Percentiles rank a stretch among this genome's conserved stretches.
phyloP scores from a whole-genome alignment of 2,797 vertebrate genomes.

The Bradypodion pumilum region DNA sequence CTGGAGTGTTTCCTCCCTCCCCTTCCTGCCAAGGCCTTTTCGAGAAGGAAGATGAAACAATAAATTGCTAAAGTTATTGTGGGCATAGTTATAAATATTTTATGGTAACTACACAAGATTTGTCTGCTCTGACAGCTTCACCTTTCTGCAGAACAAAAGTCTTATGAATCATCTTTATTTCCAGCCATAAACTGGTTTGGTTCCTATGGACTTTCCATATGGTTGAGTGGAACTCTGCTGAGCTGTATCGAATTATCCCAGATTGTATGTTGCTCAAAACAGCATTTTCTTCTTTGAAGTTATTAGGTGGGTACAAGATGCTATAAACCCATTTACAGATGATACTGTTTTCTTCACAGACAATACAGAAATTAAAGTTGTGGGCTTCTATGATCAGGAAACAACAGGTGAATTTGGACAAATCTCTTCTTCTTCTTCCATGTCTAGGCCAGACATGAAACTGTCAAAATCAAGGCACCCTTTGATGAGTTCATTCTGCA shows the following conservation, averaged over 20 bases:
- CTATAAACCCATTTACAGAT: conserved; percentile 49
- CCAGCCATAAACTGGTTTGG: conserved; percentile 60
- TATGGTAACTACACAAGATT: conserved; percentile 58
- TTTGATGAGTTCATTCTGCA: too few relatives aligned
- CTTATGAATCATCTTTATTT: conserved; percentile 59
- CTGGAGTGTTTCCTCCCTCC: conserved; percentile 11
- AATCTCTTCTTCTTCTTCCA: too few relatives aligned
- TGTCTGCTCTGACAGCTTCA: conserved; percentile 53
- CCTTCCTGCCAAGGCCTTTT: conserved; percentile 45
- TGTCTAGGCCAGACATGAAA: too few relatives aligned
- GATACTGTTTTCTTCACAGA: conserved; percentile 38
- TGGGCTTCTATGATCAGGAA: conserved; percentile 19
- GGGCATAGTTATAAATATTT: conserved; percentile 61
- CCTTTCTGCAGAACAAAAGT: conserved; percentile 55
- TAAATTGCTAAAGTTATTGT: conserved; percentile 64
- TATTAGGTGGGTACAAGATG: conserved; percentile 41
- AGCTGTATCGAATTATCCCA: conserved; percentile 57
- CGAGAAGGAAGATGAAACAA: conserved; percentile 54
- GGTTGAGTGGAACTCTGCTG: conserved; percentile 46
- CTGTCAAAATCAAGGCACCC: too few relatives aligned
- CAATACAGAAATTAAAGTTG: conserved; percentile 19
- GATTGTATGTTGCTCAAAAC: conserved; percentile 44
- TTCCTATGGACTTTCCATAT: conserved; percentile 64
- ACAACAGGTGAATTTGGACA: neutral
- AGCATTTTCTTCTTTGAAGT: conserved; percentile 42